These are phyloP conservation scores for Drosophila nasuta DNA, from an alignment of 1,140 invertebrate species.

Conservation along the genomic window DNA sequence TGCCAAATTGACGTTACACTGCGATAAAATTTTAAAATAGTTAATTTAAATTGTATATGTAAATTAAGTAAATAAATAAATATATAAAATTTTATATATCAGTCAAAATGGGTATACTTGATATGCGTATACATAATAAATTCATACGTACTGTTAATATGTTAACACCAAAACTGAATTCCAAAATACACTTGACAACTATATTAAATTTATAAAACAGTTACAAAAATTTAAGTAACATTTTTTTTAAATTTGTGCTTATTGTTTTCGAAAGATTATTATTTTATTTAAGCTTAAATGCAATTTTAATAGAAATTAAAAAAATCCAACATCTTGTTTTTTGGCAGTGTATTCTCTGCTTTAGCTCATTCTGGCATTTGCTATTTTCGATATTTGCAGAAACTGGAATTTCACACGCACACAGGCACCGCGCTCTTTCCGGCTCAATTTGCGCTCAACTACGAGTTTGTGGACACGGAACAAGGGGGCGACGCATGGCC, in stretches of 20 bases:
- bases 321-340: neutral
- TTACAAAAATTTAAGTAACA: no score
- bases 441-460: conserved; percentile 88
- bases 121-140: no score
- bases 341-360: conserved; percentile 21
- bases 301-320: neutral
- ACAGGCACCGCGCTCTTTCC: conserved; percentile 89
- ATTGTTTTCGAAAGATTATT: neutral
- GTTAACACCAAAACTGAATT: no score
- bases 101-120: no score
- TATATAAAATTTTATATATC: no score
- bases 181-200: no score
- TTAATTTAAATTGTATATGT: no score
- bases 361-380: neutral
- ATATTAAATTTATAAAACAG: no score
- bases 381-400: conserved; percentile 62
- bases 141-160: no score
- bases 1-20: conserved; percentile 66
- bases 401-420: conserved; percentile 86
- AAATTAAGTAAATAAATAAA: no score
- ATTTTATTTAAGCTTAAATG: no score
- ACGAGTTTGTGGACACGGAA: conserved; percentile 94
- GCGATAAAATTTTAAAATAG: neutral
- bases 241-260: no score
- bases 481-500: conserved; percentile 89